These are phyloP conservation scores for Tipula vernalis DNA, from an alignment of 2,888 invertebrate genomes.

Conservation along the genomic window DNA sequence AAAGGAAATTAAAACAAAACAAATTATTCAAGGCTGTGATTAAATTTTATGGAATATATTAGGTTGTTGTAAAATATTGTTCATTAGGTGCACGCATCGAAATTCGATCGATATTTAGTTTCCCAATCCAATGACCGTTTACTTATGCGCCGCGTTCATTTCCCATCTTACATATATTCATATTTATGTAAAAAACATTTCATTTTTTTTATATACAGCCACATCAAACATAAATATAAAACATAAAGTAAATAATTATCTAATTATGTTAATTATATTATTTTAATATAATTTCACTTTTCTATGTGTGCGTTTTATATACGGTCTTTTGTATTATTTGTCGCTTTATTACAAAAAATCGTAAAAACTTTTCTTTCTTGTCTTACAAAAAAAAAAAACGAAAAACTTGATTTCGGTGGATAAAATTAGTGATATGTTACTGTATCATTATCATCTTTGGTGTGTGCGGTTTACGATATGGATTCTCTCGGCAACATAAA, in stretches of 20 bases:
- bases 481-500: background rate
- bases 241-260: background rate
- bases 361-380: background rate
- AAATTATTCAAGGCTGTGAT: background rate
- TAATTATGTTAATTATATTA: constrained; percentile 4
- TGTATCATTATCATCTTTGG: background rate
- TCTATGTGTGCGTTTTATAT: background rate
- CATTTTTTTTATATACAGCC: background rate
- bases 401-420: background rate
- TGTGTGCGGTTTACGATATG: background rate
- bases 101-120: background rate
- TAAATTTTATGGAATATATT: background rate
- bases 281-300: constrained; percentile 4
- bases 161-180: background rate
- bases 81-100: background rate
- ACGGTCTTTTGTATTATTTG: background rate
- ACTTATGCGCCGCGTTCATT: background rate
- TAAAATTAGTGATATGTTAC: background rate
- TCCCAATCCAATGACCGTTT: background rate
- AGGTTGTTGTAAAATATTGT: background rate
- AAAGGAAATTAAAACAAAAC: background rate
- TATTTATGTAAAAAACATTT: background rate
- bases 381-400: background rate
- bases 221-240: background rate
- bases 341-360: background rate